phyloP scores from a whole-genome alignment of 2,113 vertebrate genomes.

The Semnopithecus entellus region DNA sequence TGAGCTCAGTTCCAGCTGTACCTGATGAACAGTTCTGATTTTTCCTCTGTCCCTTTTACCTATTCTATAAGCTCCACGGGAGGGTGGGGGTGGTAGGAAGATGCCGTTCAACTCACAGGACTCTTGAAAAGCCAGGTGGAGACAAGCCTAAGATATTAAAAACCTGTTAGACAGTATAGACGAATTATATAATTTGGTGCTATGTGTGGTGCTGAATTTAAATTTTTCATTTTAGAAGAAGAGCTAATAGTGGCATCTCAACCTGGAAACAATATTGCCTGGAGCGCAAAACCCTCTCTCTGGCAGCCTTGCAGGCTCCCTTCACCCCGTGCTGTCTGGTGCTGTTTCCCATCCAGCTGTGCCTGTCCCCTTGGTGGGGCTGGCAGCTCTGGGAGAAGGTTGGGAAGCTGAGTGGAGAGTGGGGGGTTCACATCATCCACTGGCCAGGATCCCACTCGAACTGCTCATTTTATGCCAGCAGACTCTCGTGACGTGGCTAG shows the following conservation, averaged over 20 bases:
- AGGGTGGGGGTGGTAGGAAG: not conserved
- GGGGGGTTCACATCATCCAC: not conserved
- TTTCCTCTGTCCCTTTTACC: not conserved
- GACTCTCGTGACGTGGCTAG: not conserved
- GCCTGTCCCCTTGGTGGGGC: not conserved
- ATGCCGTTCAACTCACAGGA: not conserved
- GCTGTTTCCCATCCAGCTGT: not conserved
- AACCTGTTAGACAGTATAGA: not conserved
- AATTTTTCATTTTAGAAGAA: not conserved
- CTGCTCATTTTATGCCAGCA: not conserved
- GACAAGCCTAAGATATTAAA: not conserved
- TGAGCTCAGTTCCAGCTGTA: not conserved
- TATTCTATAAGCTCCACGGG: not conserved
- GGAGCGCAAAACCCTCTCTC: not conserved
- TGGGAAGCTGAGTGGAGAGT: not conserved
- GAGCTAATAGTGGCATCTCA: not conserved
- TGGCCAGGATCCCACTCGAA: not conserved
- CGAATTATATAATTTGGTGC: not conserved
- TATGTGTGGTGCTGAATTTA: not conserved
- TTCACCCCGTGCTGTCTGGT: rapidly evolving
- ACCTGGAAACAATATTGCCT: not conserved
- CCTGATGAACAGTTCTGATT: not conserved
- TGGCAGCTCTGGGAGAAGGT: not conserved
- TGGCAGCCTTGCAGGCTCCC: rapidly evolving
- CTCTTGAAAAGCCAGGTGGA: not conserved